Percentiles rank a stretch among this genome's conserved stretches.
phyloP scores from a whole-genome alignment of 1,140 invertebrate genomes.

The Sycophaga agraensis region DNA sequence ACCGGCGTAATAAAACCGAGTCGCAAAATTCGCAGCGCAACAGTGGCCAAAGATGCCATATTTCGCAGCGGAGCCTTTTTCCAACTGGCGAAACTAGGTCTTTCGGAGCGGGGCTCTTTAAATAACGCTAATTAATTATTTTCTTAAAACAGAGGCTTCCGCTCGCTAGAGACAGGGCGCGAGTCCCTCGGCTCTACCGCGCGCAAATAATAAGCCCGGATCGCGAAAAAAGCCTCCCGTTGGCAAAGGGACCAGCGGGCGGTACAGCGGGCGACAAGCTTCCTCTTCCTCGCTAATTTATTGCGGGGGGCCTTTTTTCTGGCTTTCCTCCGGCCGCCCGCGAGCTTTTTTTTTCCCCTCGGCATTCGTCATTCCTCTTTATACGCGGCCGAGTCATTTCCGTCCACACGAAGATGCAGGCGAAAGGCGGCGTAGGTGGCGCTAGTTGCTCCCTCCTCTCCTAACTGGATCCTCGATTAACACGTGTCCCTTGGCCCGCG shows the following conservation, averaged over 20 bases:
- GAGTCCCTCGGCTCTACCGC: background rate
- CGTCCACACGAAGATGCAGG: too few species aligned
- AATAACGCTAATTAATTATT: slow-evolving; percentile 1
- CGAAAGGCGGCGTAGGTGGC: too few species aligned
- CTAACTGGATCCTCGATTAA: too few species aligned
- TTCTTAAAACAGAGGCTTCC: background rate
- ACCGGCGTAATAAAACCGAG: too few species aligned
- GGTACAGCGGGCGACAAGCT: slow-evolving; percentile 1
- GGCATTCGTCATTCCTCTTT: slow-evolving; percentile 2
- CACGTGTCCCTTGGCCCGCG: too few species aligned
- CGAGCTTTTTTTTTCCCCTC: background rate
- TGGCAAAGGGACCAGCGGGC: background rate
- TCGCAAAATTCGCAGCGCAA: too few species aligned
- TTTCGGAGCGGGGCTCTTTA: background rate
- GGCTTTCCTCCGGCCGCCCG: too few species aligned
- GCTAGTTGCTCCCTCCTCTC: too few species aligned
- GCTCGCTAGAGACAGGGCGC: background rate
- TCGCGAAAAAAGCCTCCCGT: background rate
- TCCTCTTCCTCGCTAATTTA: slow-evolving; percentile 15
- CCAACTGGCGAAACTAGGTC: too few species aligned
- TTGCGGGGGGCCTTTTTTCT: background rate
- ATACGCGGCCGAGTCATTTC: too few species aligned
- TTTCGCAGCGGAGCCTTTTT: too few species aligned
- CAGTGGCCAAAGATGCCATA: too few species aligned
- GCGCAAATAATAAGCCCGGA: slow-evolving; percentile 14